Percentiles rank a stretch among this genome's conserved stretches.
phyloP scores from a whole-genome alignment of 2,888 invertebrate genomes.

The Hirudinaria manillensis region DNA sequence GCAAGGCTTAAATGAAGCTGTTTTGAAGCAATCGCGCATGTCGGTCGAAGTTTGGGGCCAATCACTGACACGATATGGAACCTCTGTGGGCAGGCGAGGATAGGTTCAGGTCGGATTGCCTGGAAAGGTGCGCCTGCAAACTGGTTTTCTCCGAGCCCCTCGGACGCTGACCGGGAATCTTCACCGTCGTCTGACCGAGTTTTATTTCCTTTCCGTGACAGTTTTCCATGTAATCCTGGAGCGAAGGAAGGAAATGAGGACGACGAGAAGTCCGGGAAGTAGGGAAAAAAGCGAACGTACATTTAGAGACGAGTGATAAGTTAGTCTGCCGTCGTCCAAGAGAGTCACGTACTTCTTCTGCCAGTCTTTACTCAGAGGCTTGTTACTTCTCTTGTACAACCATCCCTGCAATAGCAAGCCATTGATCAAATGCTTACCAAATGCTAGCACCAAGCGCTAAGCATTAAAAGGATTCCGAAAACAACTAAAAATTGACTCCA shows the following conservation, averaged over 20 bases:
- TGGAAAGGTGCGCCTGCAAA: background rate
- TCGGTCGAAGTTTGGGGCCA: background rate
- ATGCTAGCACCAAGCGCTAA: background rate
- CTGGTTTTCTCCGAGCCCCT: slow-evolving; percentile 31
- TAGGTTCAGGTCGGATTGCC: slow-evolving; percentile 4
- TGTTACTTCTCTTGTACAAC: slow-evolving; percentile 80
- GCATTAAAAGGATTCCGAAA: background rate
- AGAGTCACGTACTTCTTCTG: slow-evolving; percentile 80
- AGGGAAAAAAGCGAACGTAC: slow-evolving; percentile 8
- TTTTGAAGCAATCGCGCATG: no score
- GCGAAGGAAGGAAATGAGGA: background rate
- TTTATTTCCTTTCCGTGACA: slow-evolving; percentile 33
- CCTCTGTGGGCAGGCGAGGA: slow-evolving; percentile 1
- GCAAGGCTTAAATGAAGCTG: no score
- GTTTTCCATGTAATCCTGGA: slow-evolving; percentile 36
- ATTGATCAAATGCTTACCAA: background rate
- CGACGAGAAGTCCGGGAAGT: background rate
- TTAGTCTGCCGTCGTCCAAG: slow-evolving; percentile 33
- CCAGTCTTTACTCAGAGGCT: slow-evolving; percentile 90
- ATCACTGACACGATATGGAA: background rate
- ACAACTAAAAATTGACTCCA: background rate
- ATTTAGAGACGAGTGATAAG: slow-evolving; percentile 31
- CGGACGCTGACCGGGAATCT: slow-evolving; percentile 34
- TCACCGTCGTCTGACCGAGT: slow-evolving; percentile 32
- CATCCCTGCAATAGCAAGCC: slow-evolving; percentile 62